Evolutionary conservation across 2,113 vertebrate species (phyloP).

Genomic region (Dromaius novaehollandiae): DNA sequence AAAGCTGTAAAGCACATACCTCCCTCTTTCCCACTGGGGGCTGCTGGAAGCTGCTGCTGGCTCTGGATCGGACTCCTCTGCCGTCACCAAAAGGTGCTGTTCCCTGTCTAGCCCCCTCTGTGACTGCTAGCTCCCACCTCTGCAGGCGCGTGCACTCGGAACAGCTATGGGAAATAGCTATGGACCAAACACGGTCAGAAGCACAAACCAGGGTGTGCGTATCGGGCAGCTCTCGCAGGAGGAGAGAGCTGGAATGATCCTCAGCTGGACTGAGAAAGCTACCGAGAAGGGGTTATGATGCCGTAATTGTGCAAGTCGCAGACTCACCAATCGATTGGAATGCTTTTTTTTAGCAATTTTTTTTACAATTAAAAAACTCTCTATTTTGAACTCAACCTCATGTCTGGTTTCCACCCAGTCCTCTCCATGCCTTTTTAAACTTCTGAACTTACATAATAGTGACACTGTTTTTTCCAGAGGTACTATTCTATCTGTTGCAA

Average conservation of each 20-base stretch:
- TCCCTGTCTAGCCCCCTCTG: neutral
- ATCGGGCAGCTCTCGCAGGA: neutral
- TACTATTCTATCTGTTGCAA: neutral
- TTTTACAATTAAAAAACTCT: neutral
- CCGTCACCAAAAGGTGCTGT: neutral
- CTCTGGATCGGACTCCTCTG: neutral
- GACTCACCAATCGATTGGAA: neutral
- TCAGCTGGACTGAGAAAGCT: neutral
- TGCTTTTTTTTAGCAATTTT: no score
- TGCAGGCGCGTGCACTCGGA: no score
- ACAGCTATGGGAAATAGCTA: neutral
- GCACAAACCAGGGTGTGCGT: neutral
- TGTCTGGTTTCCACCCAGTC: no score
- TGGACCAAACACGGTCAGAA: accelerated
- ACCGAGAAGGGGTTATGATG: neutral
- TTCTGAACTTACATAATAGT: neutral
- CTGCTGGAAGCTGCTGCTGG: neutral
- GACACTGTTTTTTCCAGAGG: neutral
- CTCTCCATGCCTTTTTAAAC: neutral
- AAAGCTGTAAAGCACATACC: neutral
- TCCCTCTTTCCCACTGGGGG: neutral
- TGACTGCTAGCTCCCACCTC: neutral
- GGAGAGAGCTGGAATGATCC: neutral
- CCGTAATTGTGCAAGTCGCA: no score
- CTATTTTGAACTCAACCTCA: neutral